Evolutionary conservation across 2,888 invertebrate species (phyloP), one percentile per base, ranked within the genome.

Genomic region (Galeopsomyia nigrocyanea): DNA sequence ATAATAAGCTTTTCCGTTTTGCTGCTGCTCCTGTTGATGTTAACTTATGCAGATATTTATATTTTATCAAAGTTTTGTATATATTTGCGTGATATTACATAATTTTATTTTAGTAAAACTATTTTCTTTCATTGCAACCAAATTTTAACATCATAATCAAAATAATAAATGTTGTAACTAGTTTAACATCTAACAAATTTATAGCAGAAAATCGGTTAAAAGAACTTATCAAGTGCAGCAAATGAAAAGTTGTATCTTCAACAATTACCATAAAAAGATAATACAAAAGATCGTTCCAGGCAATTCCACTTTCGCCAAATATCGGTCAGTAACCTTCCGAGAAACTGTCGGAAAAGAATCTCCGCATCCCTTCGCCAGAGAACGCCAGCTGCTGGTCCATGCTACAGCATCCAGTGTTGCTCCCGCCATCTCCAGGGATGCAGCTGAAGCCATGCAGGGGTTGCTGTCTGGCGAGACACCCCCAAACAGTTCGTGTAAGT

Each of bases 321-420:
- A 70, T 70, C 69, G 72, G 64, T 0, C 39, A 70, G n/a, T 73
- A 47, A 75, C 57, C 71, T 17, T 39, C 1, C 55, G 68, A 69
- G 63, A 17, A n/a, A 7, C 10, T 0, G 21, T 21, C 1, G 17
- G 46, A 22, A 5, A 0, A 9, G n/a, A 49, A 74, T 74, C 61
- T 77, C 73, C 3, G 1, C 57, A 60, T 46, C 58, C 76, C 68
- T 65, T 75, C 82, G 55, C 67, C 72, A 85, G 85, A 79, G 83
- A 71, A 69, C 85, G 82, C 84, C 81, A 85, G 81, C 56, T 75
- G 78, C 78, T 81, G 83, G 83, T 83, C 81, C 82, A 82, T 70
- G 49, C 53, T 46, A 53, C 83, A 84, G 82, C 84, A 82, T 84
- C 83, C 79, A 62, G 5, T 62, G 68, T 47, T n/a, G 39, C 47